These are phyloP conservation scores for Pangasius djambal DNA, from an alignment of 2,797 vertebrate genomes.

Conservation along the genomic window DNA sequence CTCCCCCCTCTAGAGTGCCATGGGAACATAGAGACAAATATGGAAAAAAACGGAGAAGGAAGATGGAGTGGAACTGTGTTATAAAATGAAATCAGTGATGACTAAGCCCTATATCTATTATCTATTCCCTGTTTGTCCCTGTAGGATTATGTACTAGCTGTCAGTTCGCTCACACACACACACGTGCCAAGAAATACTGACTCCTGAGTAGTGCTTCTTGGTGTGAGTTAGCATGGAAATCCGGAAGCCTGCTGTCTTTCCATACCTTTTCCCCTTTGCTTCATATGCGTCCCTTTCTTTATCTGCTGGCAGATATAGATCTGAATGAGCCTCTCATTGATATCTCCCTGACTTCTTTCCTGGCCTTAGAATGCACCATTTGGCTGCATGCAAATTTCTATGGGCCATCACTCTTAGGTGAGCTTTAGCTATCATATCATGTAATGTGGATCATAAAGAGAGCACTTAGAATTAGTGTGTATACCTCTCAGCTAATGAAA, in stretches of 20 bases:
- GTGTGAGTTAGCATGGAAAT: conserved; percentile 38
- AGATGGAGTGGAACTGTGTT: background rate
- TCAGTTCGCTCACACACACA: background rate
- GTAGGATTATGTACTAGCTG: background rate
- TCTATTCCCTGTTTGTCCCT: background rate
- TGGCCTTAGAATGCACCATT: background rate
- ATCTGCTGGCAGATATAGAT: background rate
- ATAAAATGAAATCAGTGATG: conserved; percentile 25
- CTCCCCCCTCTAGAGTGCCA: conserved; percentile 37
- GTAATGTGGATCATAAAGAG: background rate
- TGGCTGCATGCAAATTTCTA: background rate
- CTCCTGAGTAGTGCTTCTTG: conserved; percentile 24
- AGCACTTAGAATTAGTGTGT: background rate
- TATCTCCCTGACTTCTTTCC: conserved; percentile 23
- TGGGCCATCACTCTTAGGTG: background rate
- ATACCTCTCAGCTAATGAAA: conserved; percentile 3
- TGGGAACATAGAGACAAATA: conserved; percentile 36
- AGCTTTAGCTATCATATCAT: background rate
- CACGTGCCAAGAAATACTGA: conserved; percentile 5
- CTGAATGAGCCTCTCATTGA: background rate
- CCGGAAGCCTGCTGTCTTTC: conserved; percentile 23
- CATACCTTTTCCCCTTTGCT: background rate
- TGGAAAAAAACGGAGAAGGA: background rate
- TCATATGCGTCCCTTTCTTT: background rate
- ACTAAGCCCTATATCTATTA: background rate